Conservation (phyloP, 2,888 invertebrate species). For the Parnassius orleans region DNA sequence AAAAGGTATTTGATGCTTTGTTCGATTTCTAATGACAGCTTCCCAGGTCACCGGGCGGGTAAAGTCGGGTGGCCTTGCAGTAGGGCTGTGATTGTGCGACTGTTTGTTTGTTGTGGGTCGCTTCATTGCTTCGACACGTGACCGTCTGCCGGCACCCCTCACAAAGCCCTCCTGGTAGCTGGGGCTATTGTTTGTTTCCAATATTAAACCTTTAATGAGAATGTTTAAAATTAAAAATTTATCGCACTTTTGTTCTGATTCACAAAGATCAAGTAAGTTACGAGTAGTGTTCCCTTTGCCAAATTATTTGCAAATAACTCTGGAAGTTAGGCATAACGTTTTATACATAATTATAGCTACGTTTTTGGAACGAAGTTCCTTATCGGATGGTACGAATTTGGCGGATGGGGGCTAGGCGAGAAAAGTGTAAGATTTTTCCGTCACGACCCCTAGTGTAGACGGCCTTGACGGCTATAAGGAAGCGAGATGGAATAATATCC, state of each 20-base stretch:
- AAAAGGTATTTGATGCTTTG: constrained; percentile 10
- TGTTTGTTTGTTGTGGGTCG: constrained; percentile 47
- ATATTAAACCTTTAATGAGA: constrained; percentile 27
- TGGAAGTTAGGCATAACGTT: too few species aligned
- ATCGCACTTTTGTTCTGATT: not conserved
- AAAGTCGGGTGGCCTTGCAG: not conserved
- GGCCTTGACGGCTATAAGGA: too few species aligned
- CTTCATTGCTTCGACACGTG: constrained; percentile 65
- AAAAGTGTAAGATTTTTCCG: too few species aligned
- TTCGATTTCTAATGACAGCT: constrained; percentile 10
- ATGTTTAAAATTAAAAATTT: constrained; percentile 8
- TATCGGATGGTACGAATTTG: too few species aligned
- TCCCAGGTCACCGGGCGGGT: constrained; percentile 7
- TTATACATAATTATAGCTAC: too few species aligned
- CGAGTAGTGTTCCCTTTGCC: too few species aligned
- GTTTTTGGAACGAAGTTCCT: too few species aligned
- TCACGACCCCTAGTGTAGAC: too few species aligned
- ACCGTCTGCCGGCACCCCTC: constrained; percentile 27
- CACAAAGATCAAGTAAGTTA: too few species aligned
- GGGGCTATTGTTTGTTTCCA: constrained; percentile 9
- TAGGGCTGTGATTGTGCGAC: constrained; percentile 19
- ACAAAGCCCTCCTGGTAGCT: constrained; percentile 25
- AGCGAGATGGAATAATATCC: too few species aligned
- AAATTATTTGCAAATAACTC: too few species aligned
- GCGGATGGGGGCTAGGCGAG: too few species aligned